Evolutionary conservation across 2,888 invertebrate genomes (phyloP), one percentile per base, ranked within the genome.

Genomic region (Chrysina gloriosa): DNA sequence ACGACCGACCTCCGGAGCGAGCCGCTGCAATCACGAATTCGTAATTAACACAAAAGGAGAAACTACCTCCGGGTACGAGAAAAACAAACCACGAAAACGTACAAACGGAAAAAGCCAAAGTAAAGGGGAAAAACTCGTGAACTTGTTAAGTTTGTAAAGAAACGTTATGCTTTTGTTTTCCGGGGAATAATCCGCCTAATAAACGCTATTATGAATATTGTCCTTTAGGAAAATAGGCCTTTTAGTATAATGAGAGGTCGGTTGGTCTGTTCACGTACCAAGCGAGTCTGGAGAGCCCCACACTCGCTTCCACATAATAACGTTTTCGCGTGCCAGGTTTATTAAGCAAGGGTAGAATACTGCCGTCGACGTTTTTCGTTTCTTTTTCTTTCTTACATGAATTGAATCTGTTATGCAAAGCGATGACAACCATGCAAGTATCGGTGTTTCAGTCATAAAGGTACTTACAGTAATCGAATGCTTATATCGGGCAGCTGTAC

Each of bases 221-320:
- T 76, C 76, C 73, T 75, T 72, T 68, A 71, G 71, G 70, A 74
- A 73, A 78, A 77, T 76, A 72, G 76, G 73, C 78, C 77, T 78
- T 77, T 78, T 78, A 78, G 78, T 75, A 75, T 78, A 78, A 78
- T 78, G 77, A 78, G 76, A 72, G 76, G 76, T 71, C 72, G 71
- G 71, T 73, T 73, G 72, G 76, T 75, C 67, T 64, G 56, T 72
- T 65, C 70, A 65, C 67, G 69, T 65, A 56, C 48, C 65, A 31
- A 52, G 36, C 66, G 70, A 67, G 70, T 71, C 54, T 67, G 63
- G 67, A 69, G 71, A 63, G 61, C 63, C 65, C 67, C 11, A 61
- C 63, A 42, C 66, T 70, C 63, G 63, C 58, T 36, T 48, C 67
- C 42, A 42, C 31, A 50, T 77, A 79, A 79, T 79, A 79, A 79